phyloP scores from a whole-genome alignment of 2,888 invertebrate species.

The Drosophila mettleri region DNA sequence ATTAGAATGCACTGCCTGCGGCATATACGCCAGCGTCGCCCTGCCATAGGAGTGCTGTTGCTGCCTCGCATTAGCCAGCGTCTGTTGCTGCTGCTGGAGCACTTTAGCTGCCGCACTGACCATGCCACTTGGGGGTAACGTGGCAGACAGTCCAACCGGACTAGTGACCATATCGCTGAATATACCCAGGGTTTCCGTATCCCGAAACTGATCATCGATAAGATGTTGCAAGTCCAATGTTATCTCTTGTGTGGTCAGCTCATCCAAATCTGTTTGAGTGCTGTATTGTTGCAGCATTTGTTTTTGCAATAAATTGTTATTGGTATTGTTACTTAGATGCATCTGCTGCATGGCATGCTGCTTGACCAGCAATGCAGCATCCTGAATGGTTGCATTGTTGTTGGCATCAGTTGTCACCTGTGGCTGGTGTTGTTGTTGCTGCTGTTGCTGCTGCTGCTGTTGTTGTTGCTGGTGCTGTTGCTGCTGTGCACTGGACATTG shows the following conservation, averaged over 20 bases:
- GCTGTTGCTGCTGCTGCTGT: constrained; percentile 63
- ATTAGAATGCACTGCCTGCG: constrained; percentile 93
- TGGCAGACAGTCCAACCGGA: constrained; percentile 83
- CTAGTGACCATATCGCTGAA: constrained; percentile 92
- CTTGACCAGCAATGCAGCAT: constrained; percentile 82
- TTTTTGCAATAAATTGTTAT: constrained; percentile 86
- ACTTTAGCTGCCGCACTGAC: constrained; percentile 85
- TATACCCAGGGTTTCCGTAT: constrained; percentile 90
- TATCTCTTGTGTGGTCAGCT: constrained; percentile 96
- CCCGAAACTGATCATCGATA: constrained; percentile 96
- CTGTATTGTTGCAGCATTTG: constrained; percentile 90
- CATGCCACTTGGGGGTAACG: constrained; percentile 84
- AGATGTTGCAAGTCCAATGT: constrained; percentile 96
- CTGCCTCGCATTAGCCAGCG: constrained; percentile 71
- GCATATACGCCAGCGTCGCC: constrained; percentile 94
- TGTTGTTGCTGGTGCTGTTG: constrained; percentile 63
- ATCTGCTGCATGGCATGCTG: constrained; percentile 85
- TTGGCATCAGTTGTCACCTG: constrained; percentile 70
- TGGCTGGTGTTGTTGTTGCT: constrained; percentile 61
- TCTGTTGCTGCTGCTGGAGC: constrained; percentile 82
- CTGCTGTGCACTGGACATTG: constrained; percentile 82
- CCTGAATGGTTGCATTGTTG: constrained; percentile 70
- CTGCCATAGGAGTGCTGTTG: constrained; percentile 86
- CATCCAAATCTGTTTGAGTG: constrained; percentile 93
- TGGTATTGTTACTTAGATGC: constrained; percentile 80